These are phyloP conservation scores for Crocuta crocuta DNA, from an alignment of 2,113 vertebrate species.

Conservation along the genomic window DNA sequence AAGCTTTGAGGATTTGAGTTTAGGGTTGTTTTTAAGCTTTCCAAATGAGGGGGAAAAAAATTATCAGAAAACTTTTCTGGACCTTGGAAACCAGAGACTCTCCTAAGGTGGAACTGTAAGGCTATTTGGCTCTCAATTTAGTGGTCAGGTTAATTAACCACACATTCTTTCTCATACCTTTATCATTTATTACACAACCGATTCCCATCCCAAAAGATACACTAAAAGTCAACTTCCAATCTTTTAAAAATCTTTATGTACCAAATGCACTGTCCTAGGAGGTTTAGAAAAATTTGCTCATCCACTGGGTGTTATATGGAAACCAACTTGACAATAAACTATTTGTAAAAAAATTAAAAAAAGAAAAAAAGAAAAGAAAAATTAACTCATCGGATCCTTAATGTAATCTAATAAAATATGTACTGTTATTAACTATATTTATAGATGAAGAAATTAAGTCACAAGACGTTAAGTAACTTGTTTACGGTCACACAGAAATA, in stretches of 20 bases:
- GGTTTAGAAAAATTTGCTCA: conserved; percentile 1
- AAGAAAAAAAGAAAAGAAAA: background rate
- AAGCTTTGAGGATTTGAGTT: background rate
- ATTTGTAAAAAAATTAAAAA: no score
- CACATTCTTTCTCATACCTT: background rate
- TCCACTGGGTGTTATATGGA: background rate
- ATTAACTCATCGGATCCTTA: conserved; percentile 36
- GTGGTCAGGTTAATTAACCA: background rate
- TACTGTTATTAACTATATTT: background rate
- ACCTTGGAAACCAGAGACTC: background rate
- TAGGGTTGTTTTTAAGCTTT: background rate
- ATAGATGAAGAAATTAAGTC: conserved; percentile 33
- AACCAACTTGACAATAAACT: no score
- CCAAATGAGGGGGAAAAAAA: background rate
- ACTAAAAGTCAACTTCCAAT: background rate
- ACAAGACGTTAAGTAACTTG: conserved; percentile 35
- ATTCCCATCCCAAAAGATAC: background rate
- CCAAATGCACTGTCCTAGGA: background rate
- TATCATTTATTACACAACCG: background rate
- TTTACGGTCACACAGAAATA: background rate
- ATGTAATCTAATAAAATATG: background rate
- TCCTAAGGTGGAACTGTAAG: background rate
- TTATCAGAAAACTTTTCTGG: background rate
- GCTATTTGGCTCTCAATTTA: background rate
- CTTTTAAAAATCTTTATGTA: conserved; percentile 42